Evolutionary conservation across 1,140 invertebrate genomes (phyloP), one percentile per base, ranked within the genome.

Genomic region (Lordiphosa collinella): DNA sequence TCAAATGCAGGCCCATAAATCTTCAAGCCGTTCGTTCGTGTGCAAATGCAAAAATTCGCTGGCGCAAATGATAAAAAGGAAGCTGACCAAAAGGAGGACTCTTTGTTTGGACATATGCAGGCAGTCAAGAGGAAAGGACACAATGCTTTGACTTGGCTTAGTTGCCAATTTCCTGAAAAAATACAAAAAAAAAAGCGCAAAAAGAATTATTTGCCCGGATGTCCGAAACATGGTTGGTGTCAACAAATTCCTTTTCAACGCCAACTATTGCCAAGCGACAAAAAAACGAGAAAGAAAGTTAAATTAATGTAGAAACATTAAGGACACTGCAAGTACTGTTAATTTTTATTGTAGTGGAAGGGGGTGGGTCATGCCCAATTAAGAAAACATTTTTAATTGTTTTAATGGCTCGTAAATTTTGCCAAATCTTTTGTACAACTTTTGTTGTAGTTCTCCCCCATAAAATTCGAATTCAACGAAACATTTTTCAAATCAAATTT

Each of bases 201-300:
- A 51, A 70, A 86, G 73, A 82, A 75, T 87, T 78, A 86, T 86
- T 86, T 82, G 60, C 65, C 82, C 78, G 82, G 82, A 86, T 87
- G 82, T 86, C 70, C 82, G 78, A 86, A 86, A 87, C 82, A 86
- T 87, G 86, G 84, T 86, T 82, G 78, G 76, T 87, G 84, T 87
- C 82, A 82, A 63, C 70, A 82, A 86, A 86, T 80, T 79, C 62
- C 60, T 72, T 82, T 86, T 70, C 57, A 72, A 63, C 59, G 25
- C 37, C 59, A 46, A 44, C 60, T 38, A 63, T 63, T 63, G 63
- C 73, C 74, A 79, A 25, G 56, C 37, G 52, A 43, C 43, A 55
- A 66, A 70, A 66, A 75, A 49, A 38, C n/a, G n/a, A 54, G 53
- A 57, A 55, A 11, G 12, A 10, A 14, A 47, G 37, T 37, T 56